Evolutionary conservation across 2,113 vertebrate genomes (phyloP), one percentile per base, ranked within the genome.

Genomic region (Crotophaga sulcirostris): DNA sequence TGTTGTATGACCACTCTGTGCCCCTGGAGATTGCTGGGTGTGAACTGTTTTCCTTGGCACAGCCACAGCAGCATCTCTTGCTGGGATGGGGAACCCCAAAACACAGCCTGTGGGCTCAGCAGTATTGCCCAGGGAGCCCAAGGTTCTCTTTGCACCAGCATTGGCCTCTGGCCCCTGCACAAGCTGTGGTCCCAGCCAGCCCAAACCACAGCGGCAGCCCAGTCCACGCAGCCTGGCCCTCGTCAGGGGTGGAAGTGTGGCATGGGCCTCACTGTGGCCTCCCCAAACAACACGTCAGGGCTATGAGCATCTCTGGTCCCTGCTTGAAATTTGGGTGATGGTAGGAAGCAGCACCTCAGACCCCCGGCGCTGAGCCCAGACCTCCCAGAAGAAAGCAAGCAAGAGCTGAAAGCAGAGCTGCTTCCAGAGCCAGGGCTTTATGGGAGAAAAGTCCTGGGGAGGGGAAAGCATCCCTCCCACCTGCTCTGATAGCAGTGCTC

Each of bases 171-270:
- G 17, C 10, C 34, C 13, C 20, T 67, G 38, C n/a, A 80, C 0
- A 0, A 84, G 31, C 42, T 31, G 5, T 13, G 2, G 10, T 82
- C 45, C 11, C 2, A 5, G 36, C 29, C 58, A 73, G 60, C 20
- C 38, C 55, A 62, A 84, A 44, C 59, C 12, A 25, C 68, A 84
- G 54, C 45, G 5, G 3, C 38, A 73, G 59, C 33, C 45, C 72
- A 74, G 40, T 34, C 59, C 10, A 4, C 1, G 1, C 16, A 63
- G 10, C 17, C 28, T 42, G 69, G 11, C 34, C 62, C 29, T 76
- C 4, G 0, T 4, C 2, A 7, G 13, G 9, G 4, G 3, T 21
- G 9, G 28, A 49, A 2, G 0, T 40, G 49, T 54, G 66, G 33
- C 59, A 63, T 6, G 1, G 3, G 49, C 67, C 21, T 62, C 24